Evolutionary conservation across 2,888 invertebrate species (phyloP).

Genomic region (Isotomurus palustris): DNA sequence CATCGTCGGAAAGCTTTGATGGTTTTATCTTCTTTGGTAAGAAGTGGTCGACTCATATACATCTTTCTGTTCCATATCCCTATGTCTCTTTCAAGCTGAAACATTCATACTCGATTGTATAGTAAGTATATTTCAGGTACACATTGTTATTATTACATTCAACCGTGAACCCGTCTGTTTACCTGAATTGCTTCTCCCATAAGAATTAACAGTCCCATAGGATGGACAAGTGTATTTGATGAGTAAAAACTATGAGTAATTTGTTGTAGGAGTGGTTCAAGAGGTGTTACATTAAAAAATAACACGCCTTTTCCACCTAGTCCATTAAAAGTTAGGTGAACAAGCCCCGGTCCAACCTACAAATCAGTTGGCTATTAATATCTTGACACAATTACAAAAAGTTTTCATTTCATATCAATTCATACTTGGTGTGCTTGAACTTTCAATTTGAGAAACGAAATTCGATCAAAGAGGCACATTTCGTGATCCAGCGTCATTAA

Average conservation of each 20-base stretch:
- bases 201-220: constrained; percentile 11
- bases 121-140: no score
- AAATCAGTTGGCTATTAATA: no score
- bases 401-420: no score
- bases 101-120: no score
- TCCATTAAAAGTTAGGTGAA: constrained; percentile 62
- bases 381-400: no score
- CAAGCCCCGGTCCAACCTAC: constrained; percentile 70
- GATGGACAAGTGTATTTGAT: constrained; percentile 14
- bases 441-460: constrained; percentile 58
- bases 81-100: constrained; percentile 75
- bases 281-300: constrained; percentile 34
- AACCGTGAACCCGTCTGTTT: no score
- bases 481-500: constrained; percentile 61
- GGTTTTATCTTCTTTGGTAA: constrained; percentile 68
- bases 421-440: constrained; percentile 63
- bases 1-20: constrained; percentile 72
- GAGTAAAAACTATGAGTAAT: constrained; percentile 19
- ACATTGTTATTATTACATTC: no score
- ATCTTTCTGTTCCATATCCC: constrained; percentile 82
- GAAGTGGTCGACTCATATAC: constrained; percentile 64
- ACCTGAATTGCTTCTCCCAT: constrained; percentile 19
- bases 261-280: constrained; percentile 26
- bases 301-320: constrained; percentile 48
- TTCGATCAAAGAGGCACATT: constrained; percentile 59